phyloP scores from a whole-genome alignment of 2,113 vertebrate species.

The Azemiops feae region DNA sequence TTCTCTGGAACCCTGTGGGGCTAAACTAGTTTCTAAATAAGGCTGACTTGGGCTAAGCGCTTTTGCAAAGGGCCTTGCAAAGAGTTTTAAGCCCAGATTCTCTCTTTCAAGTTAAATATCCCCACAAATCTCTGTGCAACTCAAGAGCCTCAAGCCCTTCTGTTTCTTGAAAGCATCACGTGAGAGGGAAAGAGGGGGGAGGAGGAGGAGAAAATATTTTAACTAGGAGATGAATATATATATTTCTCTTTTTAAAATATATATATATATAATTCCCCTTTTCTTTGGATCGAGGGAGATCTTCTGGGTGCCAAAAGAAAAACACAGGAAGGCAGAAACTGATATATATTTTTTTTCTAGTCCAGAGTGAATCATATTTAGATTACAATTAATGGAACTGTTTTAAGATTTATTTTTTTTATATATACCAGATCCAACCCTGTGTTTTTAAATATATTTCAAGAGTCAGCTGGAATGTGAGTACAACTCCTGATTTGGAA shows the following conservation, averaged over 20 bases:
- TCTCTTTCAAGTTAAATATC: neutral
- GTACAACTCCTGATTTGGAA: neutral
- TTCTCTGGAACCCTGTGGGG: neutral
- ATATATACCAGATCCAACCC: neutral
- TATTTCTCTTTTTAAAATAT: neutral
- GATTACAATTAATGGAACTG: neutral
- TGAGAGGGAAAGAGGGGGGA: neutral
- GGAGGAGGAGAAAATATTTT: neutral
- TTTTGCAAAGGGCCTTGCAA: neutral
- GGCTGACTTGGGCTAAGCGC: neutral
- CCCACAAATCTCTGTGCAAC: neutral
- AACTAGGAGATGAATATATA: neutral
- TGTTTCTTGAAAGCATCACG: conserved; percentile 6
- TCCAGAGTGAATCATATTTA: neutral
- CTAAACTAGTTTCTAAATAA: neutral
- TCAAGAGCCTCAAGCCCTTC: neutral
- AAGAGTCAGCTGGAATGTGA: neutral
- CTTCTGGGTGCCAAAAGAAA: neutral
- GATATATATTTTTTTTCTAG: neutral
- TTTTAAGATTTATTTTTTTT: neutral
- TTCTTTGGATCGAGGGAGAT: conserved; percentile 22
- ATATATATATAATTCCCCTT: neutral
- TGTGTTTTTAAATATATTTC: neutral
- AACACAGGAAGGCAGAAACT: neutral
- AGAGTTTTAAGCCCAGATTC: neutral